phyloP scores from a whole-genome alignment of 2,888 invertebrate species.

The Tetragonisca angustula region DNA sequence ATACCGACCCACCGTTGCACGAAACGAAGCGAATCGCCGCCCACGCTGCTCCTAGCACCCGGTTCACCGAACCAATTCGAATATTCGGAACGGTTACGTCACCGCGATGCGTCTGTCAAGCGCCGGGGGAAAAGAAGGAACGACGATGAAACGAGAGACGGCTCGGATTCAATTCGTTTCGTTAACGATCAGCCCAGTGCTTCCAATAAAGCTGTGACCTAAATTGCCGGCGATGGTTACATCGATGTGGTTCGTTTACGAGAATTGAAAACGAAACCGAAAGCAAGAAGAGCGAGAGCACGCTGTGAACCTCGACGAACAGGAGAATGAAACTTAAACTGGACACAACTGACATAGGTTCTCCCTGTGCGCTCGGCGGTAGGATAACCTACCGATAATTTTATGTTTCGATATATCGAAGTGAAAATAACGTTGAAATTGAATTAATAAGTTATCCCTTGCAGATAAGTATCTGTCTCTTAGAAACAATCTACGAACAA shows the following conservation, averaged over 20 bases:
- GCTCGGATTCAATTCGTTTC: conserved; percentile 66
- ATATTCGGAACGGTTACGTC: conserved; percentile 63
- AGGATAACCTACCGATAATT: no score
- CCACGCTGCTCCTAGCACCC: conserved; percentile 32
- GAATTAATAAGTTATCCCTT: no score
- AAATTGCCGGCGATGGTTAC: conserved; percentile 74
- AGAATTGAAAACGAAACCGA: conserved; percentile 48
- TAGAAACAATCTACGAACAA: background rate
- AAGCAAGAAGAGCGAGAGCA: conserved; percentile 5
- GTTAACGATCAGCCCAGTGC: conserved; percentile 61
- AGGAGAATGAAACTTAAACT: background rate
- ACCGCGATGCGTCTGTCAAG: conserved; percentile 49
- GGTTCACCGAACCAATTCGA: conserved; percentile 51
- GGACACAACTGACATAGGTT: conserved; percentile 38
- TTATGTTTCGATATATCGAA: no score
- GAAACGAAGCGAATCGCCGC: conserved; percentile 48
- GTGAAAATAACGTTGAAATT: background rate
- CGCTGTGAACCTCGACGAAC: background rate
- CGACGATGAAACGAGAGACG: conserved; percentile 38
- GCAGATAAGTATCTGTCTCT: no score
- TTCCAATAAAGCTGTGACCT: conserved; percentile 78
- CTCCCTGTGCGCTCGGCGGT: no score
- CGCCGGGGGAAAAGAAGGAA: conserved; percentile 24
- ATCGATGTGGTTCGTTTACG: conserved; percentile 68
- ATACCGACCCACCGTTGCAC: conserved; percentile 51